A percentile compares a stretch with the other conserved stretches of the same genome.
These are phyloP conservation scores for Lacanobia oleracea DNA, from an alignment of 2,888 invertebrate species.

Conservation along the genomic window DNA sequence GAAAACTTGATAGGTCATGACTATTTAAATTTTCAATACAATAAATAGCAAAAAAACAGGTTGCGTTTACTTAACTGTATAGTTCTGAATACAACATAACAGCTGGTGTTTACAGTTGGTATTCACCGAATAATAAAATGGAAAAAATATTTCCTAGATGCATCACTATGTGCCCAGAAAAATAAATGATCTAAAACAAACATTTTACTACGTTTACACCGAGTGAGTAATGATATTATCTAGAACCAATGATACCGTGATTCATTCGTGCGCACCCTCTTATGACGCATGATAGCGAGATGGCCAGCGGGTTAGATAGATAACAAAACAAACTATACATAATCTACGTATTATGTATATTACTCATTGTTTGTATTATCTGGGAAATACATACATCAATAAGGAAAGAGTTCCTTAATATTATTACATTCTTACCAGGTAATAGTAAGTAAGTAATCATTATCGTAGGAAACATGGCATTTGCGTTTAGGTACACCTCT, in stretches of 20 bases:
- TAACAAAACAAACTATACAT: slow-evolving; percentile 5
- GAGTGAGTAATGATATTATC: slow-evolving; percentile 8
- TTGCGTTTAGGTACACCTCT: neutral
- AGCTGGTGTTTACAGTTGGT: neutral
- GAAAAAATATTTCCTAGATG: neutral
- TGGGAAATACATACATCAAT: slow-evolving; percentile 4
- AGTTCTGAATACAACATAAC: no score
- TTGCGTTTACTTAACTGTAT: no score
- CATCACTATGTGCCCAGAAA: neutral
- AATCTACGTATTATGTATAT: neutral
- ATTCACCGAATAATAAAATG: neutral
- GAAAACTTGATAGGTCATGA: no score
- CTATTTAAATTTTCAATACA: no score
- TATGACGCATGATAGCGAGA: slow-evolving; percentile 16
- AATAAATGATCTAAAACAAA: neutral
- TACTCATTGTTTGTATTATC: slow-evolving; percentile 22
- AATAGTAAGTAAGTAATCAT: neutral
- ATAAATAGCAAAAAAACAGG: no score
- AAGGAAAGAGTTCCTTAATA: slow-evolving; percentile 9
- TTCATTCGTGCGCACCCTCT: neutral
- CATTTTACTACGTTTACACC: neutral
- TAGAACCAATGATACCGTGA: neutral
- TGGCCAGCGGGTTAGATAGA: neutral
- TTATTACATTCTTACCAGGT: neutral
- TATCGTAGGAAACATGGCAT: neutral